Percentiles rank a stretch among this genome's conserved stretches.
phyloP scores from a whole-genome alignment of 1,140 invertebrate species.

The Phenacoccus solenopsis region DNA sequence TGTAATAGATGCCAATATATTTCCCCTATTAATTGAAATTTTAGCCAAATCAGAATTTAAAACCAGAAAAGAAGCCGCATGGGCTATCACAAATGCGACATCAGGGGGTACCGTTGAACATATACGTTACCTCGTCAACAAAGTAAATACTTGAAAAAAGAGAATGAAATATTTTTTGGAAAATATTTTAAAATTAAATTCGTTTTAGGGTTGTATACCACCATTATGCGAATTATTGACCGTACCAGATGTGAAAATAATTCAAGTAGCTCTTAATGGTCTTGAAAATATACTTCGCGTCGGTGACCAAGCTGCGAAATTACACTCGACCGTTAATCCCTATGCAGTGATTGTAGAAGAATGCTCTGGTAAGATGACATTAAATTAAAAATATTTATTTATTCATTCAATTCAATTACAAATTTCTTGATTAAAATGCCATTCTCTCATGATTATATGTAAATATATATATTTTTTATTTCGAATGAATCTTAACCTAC shows the following conservation, averaged over 20 bases:
- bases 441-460: background rate
- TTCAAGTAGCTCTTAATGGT: slow-evolving; percentile 93
- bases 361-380: slow-evolving; percentile 58
- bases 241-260: slow-evolving; percentile 88
- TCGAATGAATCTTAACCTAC: no score
- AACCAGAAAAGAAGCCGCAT: slow-evolving; percentile 92
- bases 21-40: slow-evolving; percentile 82
- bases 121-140: slow-evolving; percentile 53
- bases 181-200: background rate
- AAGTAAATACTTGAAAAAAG: slow-evolving; percentile 38
- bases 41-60: slow-evolving; percentile 88
- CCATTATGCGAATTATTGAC: slow-evolving; percentile 89
- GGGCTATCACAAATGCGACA: slow-evolving; percentile 96
- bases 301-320: slow-evolving; percentile 69
- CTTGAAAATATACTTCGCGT: slow-evolving; percentile 90
- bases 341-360: slow-evolving; percentile 89
- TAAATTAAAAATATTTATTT: slow-evolving; percentile 29
- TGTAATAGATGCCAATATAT: slow-evolving; percentile 91
- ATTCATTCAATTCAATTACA: slow-evolving; percentile 6
- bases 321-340: slow-evolving; percentile 59
- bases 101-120: slow-evolving; percentile 89
- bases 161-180: background rate
- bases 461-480: no score
- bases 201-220: slow-evolving; percentile 64
- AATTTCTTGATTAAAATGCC: background rate